These are phyloP conservation scores for Lasioglossum pauxillum DNA, from an alignment of 2,888 invertebrate species.

Conservation along the genomic window DNA sequence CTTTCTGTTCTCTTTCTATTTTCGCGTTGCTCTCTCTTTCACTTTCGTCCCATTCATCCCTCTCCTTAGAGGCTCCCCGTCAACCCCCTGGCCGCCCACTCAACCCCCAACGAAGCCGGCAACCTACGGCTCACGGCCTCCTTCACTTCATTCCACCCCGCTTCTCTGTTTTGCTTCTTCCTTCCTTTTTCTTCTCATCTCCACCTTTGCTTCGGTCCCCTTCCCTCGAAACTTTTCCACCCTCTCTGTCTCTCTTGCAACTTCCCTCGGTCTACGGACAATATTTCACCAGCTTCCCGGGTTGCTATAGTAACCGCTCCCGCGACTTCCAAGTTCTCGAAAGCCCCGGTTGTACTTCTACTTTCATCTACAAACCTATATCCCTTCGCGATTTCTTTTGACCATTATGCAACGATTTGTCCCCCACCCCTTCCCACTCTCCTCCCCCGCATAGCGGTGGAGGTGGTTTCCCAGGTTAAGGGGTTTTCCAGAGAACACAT, in stretches of 20 bases:
- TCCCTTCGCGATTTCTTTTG: slow-evolving; percentile 66
- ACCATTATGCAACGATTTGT: slow-evolving; percentile 69
- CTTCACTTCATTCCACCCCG: slow-evolving; percentile 34
- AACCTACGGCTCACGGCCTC: not conserved
- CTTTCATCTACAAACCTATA: slow-evolving; percentile 65
- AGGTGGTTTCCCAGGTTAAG: not conserved
- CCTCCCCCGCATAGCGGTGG: no score
- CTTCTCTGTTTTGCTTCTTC: slow-evolving; percentile 48
- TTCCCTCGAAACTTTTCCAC: slow-evolving; percentile 39
- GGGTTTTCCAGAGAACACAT: not conserved
- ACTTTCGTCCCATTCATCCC: not conserved
- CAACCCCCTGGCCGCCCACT: slow-evolving; percentile 7
- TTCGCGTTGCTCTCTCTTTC: not conserved
- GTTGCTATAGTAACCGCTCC: slow-evolving; percentile 80
- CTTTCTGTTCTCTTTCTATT: not conserved
- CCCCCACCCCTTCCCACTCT: not conserved
- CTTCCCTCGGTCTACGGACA: slow-evolving; percentile 65
- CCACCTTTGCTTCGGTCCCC: slow-evolving; percentile 38
- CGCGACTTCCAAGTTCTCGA: slow-evolving; percentile 68
- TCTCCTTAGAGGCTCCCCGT: slow-evolving; percentile 13
- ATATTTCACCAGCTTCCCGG: slow-evolving; percentile 80
- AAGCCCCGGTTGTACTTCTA: slow-evolving; percentile 51
- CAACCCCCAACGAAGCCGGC: not conserved
- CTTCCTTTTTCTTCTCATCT: slow-evolving; percentile 41
- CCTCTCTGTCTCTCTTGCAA: not conserved